Conservation (phyloP, 2,888 invertebrate genomes). For the Agonopterix heracliana region DNA sequence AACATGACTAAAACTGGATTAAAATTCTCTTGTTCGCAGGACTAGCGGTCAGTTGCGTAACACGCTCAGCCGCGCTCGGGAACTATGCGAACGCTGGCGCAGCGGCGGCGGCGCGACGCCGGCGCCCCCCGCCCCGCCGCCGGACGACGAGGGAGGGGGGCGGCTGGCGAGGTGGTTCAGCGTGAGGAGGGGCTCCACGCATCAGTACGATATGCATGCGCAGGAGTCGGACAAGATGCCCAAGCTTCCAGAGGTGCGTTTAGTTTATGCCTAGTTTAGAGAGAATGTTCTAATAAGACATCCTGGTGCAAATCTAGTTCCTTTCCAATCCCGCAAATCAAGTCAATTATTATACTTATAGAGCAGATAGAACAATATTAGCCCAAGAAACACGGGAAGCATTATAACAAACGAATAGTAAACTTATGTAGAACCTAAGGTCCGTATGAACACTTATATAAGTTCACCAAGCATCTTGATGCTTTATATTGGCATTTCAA, state of each 20-base stretch:
- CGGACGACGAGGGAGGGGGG: slow-evolving; percentile 81
- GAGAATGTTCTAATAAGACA: background rate
- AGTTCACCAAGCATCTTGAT: too few species aligned
- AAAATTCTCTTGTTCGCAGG: slow-evolving; percentile 46
- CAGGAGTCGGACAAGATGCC: slow-evolving; percentile 82
- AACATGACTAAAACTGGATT: background rate
- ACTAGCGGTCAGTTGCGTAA: slow-evolving; percentile 87
- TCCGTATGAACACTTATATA: too few species aligned
- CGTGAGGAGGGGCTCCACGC: slow-evolving; percentile 86
- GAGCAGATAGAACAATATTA: too few species aligned
- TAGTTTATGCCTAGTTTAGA: background rate
- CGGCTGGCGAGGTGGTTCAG: slow-evolving; percentile 93
- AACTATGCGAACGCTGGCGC: slow-evolving; percentile 89
- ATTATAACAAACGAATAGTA: too few species aligned
- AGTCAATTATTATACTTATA: too few species aligned
- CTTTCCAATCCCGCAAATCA: too few species aligned
- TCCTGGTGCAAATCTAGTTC: too few species aligned
- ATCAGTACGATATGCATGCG: slow-evolving; percentile 84
- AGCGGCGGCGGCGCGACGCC: slow-evolving; percentile 52
- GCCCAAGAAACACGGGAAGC: too few species aligned
- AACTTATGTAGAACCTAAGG: too few species aligned
- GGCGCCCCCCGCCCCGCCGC: slow-evolving; percentile 56
- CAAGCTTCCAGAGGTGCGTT: slow-evolving; percentile 84
- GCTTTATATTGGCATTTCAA: too few species aligned
- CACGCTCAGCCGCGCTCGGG: slow-evolving; percentile 87